Percentiles rank a stretch among this genome's conserved stretches.
Conservation (phyloP, 1,140 invertebrate species). For the Sitobion miscanthi region DNA sequence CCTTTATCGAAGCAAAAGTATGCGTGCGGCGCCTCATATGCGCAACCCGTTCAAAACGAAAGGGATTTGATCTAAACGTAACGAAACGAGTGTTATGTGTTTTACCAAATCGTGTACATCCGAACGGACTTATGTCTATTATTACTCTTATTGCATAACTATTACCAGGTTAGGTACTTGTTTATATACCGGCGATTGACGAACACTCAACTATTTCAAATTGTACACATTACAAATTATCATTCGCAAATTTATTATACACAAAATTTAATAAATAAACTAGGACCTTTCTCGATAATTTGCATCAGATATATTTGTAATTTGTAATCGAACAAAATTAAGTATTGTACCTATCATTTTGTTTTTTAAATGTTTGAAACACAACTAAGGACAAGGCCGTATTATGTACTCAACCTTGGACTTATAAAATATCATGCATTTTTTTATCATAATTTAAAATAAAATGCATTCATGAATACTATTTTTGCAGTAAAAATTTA, state of each 20-base stretch:
- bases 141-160: background rate
- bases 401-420: background rate
- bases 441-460: conserved; percentile 4
- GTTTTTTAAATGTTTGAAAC: background rate
- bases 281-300: background rate
- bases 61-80: background rate
- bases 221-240: background rate
- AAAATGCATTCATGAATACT: background rate
- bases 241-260: background rate
- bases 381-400: background rate
- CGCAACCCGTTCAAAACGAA: background rate
- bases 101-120: background rate
- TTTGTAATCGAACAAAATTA: background rate
- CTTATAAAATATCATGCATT: background rate
- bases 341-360: background rate
- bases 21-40: background rate
- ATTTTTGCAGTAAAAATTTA: background rate
- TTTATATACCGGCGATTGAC: background rate
- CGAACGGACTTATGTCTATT: background rate
- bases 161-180: background rate
- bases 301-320: background rate
- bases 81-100: background rate
- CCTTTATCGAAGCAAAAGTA: background rate
- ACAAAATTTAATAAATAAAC: background rate
- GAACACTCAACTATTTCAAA: background rate